These are phyloP conservation scores for Crocodylus rhombifer DNA, from an alignment of 2,797 vertebrate species.

Conservation along the genomic window DNA sequence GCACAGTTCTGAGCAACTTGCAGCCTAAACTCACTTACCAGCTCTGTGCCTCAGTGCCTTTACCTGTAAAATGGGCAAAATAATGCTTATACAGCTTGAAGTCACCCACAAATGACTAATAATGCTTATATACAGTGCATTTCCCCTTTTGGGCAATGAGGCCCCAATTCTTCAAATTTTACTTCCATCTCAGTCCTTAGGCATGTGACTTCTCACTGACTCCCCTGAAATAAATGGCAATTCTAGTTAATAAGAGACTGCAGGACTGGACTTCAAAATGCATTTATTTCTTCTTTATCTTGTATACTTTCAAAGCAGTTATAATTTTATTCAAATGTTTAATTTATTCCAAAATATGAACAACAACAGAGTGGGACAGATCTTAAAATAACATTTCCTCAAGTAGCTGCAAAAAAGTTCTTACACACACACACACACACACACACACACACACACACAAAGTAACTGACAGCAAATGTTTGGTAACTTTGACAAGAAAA, in stretches of 20 bases:
- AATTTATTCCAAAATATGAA: constrained; percentile 3
- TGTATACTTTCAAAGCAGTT: background rate
- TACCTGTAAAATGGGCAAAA: background rate
- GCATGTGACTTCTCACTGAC: background rate
- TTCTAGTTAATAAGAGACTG: background rate
- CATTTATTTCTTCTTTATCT: background rate
- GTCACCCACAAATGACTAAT: too few species aligned
- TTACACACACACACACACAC: constrained; percentile 33
- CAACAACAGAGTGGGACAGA: background rate
- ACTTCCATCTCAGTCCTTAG: background rate
- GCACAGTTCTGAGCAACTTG: background rate
- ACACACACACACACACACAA: constrained; percentile 37
- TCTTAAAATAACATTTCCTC: background rate
- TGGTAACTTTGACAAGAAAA: constrained; percentile 79
- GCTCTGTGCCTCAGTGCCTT: constrained; percentile 11
- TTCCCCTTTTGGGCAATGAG: background rate
- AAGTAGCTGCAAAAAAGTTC: constrained; percentile 20
- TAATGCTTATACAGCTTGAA: background rate
- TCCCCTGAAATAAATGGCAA: background rate
- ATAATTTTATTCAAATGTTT: constrained; percentile 1
- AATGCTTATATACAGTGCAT: too few species aligned
- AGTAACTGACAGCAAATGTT: constrained; percentile 79
- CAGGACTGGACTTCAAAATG: background rate
- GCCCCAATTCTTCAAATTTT: background rate
- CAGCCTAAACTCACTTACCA: background rate